Base-by-base conservation (phyloP, 53 echinoderm and acorn worm species). In the Pentamera pediparva region DNA sequence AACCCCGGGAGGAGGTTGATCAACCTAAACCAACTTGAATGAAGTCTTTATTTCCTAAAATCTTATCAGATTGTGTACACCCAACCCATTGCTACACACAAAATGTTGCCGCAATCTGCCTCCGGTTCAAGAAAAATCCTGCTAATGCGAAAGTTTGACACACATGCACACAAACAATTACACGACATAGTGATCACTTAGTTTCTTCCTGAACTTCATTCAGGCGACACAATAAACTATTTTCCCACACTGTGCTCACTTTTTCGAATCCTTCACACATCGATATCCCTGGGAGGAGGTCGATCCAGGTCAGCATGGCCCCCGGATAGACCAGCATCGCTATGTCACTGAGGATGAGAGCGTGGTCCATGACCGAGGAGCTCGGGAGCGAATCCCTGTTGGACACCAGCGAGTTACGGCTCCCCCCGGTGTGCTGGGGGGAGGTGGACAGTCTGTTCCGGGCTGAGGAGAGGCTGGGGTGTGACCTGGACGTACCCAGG, bases 281-380 rank as follows among this genome's bases (percentile, higher is more conserved):
- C 10, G 56, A 57, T 52, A 87, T 74, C 20, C 90, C 87, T 32
- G 95, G 90, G 35, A 95, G 41, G n/a, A 95, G 77, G 75, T 95
- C 95, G 69, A 95, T 41, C 50, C 90, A 32, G 1, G 90, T 78
- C 17, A 95, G 79, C 22, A 95, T 83, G 6, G 95, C 95, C 17
- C 90, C 89, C 21, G 95, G 85, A 43, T 95, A 90, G 37, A 95
- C 95, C n/a, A 95, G 87, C 53, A 90, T 95, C 5, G 89, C 89
- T 64, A 75, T 32, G 61, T 77, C 59, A 59, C 50, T 26, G 26
- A 39, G 70, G 61, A 83, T 41, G 70, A 76, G 39, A 38, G 83
- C 25, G 51, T 77, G 40, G 77, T 59, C 35, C 26, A 35, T 21
- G 17, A 72, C 34, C 17, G 79, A 59, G 26, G 60, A 65, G 2